phyloP scores from a whole-genome alignment of 1,140 invertebrate genomes.

The Brachionus calyciflorus region DNA sequence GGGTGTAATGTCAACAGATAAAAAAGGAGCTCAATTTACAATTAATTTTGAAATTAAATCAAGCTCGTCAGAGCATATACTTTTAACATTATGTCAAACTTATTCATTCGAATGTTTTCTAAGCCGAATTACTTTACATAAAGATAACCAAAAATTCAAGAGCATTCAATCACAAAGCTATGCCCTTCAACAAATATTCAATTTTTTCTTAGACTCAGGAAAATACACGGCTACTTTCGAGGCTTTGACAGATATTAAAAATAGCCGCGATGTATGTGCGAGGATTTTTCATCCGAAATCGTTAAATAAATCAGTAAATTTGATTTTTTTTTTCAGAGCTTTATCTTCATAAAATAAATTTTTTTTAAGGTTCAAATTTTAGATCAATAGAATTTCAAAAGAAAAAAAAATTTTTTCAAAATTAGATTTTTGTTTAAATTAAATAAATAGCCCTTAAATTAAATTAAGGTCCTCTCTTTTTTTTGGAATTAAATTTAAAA shows the following conservation, averaged over 20 bases:
- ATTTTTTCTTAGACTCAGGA: background rate
- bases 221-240: background rate
- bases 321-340: background rate
- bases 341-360: background rate
- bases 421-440: no score
- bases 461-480: no score
- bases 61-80: background rate
- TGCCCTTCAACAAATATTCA: constrained; percentile 2
- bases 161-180: background rate
- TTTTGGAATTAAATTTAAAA: no score
- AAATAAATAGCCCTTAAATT: no score
- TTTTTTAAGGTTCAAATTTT: no score
- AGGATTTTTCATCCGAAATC: background rate
- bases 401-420: no score
- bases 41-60: background rate
- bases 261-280: background rate
- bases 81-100: background rate
- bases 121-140: background rate
- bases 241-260: background rate
- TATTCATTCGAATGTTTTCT: background rate
- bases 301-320: background rate
- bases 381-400: no score
- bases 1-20: background rate
- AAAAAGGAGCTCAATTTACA: background rate
- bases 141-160: background rate